Percentiles rank a stretch among this genome's conserved stretches.
phyloP scores from a whole-genome alignment of 2,797 vertebrate species.

The Phataginus tricuspis region DNA sequence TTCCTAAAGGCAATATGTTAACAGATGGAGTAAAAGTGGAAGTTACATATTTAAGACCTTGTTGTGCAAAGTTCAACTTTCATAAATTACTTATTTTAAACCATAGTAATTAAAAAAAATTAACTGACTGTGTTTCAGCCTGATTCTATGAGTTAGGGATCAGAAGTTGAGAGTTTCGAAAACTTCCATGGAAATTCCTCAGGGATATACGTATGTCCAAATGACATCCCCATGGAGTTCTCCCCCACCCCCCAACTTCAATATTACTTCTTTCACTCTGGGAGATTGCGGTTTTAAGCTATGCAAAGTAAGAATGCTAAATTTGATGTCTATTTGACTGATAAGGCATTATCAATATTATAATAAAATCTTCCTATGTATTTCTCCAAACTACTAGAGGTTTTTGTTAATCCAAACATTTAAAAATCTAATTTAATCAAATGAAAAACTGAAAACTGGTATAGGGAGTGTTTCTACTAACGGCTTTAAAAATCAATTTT shows the following conservation, averaged over 20 bases:
- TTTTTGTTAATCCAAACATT: conserved; percentile 54
- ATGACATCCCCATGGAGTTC: background rate
- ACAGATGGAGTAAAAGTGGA: background rate
- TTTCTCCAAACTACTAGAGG: background rate
- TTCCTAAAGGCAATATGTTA: background rate
- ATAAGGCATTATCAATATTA: background rate
- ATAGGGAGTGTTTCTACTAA: conserved; percentile 59
- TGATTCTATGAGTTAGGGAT: background rate
- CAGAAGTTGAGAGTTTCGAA: background rate
- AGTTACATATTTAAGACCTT: background rate
- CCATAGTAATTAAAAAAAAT: background rate
- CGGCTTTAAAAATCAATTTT: conserved; percentile 70
- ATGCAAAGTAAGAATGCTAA: background rate
- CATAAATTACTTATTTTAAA: conserved; percentile 19
- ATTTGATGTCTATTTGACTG: background rate
- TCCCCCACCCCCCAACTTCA: background rate
- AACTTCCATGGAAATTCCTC: background rate
- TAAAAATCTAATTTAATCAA: conserved; percentile 59
- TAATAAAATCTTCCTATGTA: background rate
- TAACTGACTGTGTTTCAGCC: background rate
- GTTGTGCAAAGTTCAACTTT: background rate
- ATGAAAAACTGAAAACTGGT: conserved; percentile 55
- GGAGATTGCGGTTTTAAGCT: background rate
- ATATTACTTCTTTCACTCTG: background rate
- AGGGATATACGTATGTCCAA: background rate